Evolutionary conservation across 2,888 invertebrate species (phyloP).

Genomic region (Philonicus albiceps): DNA sequence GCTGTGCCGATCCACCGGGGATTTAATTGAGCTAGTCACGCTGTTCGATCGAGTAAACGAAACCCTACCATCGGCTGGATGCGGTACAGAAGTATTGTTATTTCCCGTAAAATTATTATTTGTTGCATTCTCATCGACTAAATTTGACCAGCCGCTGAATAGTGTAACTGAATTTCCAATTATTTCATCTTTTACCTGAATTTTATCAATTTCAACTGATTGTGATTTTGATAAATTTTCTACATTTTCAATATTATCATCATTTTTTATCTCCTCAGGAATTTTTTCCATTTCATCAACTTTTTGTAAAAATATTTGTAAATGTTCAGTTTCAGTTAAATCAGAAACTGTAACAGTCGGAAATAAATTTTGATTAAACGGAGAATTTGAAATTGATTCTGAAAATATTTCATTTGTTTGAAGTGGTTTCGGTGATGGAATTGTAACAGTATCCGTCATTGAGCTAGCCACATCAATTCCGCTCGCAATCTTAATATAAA

Average conservation of each 20-base stretch:
- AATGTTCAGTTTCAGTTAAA: constrained; percentile 56
- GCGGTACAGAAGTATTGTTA: neutral
- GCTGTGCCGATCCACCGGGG: constrained; percentile 58
- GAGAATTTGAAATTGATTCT: constrained; percentile 61
- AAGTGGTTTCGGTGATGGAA: constrained; percentile 59
- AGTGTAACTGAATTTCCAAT: constrained; percentile 36
- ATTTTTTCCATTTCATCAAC: constrained; percentile 62
- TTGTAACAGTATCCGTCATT: constrained; percentile 64
- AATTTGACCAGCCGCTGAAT: constrained; percentile 12
- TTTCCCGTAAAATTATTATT: constrained; percentile 24
- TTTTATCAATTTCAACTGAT: neutral
- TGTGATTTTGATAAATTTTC: neutral
- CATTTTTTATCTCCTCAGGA: neutral
- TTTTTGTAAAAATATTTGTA: constrained; percentile 61
- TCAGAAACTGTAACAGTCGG: constrained; percentile 51
- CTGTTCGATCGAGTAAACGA: constrained; percentile 58
- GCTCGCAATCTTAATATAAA: constrained; percentile 67
- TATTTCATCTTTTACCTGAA: neutral
- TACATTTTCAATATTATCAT: constrained; percentile 56
- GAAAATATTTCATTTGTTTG: constrained; percentile 60
- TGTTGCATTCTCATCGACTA: constrained; percentile 14
- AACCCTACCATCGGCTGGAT: neutral
- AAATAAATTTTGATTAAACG: constrained; percentile 52
- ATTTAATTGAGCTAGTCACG: constrained; percentile 56
- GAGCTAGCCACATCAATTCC: constrained; percentile 82